Evolutionary conservation across 53 echinoderm and acorn worm genomes (phyloP).

Genomic region (Paracentrotus lividus): DNA sequence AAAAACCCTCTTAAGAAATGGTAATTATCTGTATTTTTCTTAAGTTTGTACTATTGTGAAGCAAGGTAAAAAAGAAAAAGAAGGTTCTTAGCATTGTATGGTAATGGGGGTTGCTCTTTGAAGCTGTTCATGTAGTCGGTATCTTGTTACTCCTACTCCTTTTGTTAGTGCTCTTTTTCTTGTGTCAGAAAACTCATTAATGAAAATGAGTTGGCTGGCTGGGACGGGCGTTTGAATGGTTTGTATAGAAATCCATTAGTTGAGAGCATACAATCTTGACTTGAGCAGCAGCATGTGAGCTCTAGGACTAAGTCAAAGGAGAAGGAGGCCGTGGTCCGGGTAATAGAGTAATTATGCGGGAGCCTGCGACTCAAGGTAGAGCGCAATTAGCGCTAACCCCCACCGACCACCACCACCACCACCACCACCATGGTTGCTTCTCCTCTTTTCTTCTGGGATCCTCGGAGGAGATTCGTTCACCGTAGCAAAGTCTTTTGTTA

Average conservation of each 20-base stretch:
- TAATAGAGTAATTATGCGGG: conserved; percentile 72
- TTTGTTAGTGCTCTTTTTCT: conserved; percentile 49
- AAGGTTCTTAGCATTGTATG: background rate
- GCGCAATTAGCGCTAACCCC: conserved; percentile 64
- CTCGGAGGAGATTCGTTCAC: too few relatives aligned
- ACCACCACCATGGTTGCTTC: conserved; percentile 5
- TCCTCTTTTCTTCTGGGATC: conserved; percentile 55
- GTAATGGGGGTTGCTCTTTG: conserved; percentile 48
- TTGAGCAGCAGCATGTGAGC: conserved; percentile 26
- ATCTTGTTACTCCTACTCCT: conserved; percentile 58
- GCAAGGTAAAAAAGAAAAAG: conserved; percentile 19
- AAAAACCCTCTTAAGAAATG: conserved; percentile 53
- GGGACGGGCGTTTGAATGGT: conserved; percentile 40
- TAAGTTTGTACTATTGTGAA: conserved; percentile 19
- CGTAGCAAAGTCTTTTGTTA: conserved; percentile 48
- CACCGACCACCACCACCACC: conserved; percentile 53
- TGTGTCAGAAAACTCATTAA: conserved; percentile 75
- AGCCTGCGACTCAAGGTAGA: conserved; percentile 59
- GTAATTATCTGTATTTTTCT: conserved; percentile 64
- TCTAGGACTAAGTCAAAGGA: background rate
- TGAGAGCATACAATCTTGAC: conserved; percentile 47
- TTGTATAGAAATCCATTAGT: conserved; percentile 73
- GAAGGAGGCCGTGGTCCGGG: conserved; percentile 25
- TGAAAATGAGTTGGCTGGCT: conserved; percentile 69
- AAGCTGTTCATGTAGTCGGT: conserved; percentile 66